Evolutionary conservation across 1,140 invertebrate genomes (phyloP).

Genomic region (Campoletis sonorensis): DNA sequence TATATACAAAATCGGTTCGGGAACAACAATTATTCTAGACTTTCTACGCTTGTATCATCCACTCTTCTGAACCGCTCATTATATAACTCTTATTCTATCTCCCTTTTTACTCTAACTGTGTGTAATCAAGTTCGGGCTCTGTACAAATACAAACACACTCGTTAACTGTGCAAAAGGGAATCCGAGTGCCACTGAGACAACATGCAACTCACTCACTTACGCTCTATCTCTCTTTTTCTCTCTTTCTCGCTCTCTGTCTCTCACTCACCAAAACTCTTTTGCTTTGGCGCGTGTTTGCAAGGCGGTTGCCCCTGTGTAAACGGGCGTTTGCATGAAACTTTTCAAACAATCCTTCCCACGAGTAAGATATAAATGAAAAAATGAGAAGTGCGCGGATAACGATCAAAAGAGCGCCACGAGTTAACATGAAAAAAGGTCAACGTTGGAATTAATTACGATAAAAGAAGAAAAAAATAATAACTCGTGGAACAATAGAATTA

Average conservation of each 20-base stretch:
- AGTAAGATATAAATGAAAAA: background rate
- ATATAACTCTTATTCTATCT: background rate
- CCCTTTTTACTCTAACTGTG: background rate
- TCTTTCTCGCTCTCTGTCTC: background rate
- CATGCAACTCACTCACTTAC: background rate
- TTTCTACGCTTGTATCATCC: background rate
- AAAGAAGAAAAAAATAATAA: too few species aligned
- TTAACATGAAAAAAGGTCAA: background rate
- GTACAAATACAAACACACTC: background rate
- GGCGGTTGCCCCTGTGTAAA: background rate
- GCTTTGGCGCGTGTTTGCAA: background rate
- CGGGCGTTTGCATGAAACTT: background rate
- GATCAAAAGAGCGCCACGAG: background rate
- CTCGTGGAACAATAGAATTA: too few species aligned
- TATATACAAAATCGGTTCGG: background rate
- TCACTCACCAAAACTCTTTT: background rate
- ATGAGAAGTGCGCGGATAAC: background rate
- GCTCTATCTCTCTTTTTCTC: too few species aligned
- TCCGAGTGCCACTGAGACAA: background rate
- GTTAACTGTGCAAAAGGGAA: slow-evolving; percentile 5
- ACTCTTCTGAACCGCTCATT: background rate
- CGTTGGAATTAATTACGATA: too few species aligned
- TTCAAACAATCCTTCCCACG: background rate
- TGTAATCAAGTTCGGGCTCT: background rate
- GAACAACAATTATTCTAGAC: background rate